Percentiles rank a stretch among this genome's conserved stretches.
Conservation (phyloP, 2,888 invertebrate species). For the Oegoconia quadripuncta region DNA sequence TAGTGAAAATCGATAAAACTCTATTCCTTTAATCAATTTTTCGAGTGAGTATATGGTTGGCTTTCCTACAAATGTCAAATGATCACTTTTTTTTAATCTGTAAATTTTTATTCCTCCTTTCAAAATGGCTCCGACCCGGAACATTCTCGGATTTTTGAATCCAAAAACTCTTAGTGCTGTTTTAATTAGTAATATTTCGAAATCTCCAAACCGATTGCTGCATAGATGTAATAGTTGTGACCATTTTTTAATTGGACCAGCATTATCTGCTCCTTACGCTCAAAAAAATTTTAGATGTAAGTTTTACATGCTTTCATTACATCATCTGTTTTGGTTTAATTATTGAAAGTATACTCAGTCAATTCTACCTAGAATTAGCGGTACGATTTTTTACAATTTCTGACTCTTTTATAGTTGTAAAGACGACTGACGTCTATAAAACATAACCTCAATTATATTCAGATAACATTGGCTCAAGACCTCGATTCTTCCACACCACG, state of each 20-base stretch:
- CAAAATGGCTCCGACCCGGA: conserved; percentile 81
- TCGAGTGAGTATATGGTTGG: too few relatives aligned
- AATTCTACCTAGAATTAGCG: too few relatives aligned
- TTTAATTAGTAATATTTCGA: conserved; percentile 68
- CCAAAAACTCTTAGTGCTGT: conserved; percentile 76
- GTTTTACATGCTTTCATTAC: conserved; percentile 73
- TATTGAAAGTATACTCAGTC: conserved; percentile 6
- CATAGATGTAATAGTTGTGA: conserved; percentile 75
- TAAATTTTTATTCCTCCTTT: conserved; percentile 36
- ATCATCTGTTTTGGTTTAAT: conserved; percentile 43
- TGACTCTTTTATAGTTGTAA: background rate
- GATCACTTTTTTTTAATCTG: conserved; percentile 20
- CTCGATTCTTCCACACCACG: conserved; percentile 80
- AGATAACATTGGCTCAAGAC: conserved; percentile 49
- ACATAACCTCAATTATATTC: conserved; percentile 55
- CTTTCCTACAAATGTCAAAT: conserved; percentile 1
- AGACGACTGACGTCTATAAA: conserved; percentile 23
- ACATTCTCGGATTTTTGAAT: conserved; percentile 79
- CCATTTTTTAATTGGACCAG: conserved; percentile 46
- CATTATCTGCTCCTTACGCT: conserved; percentile 46
- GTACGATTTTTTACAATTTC: background rate
- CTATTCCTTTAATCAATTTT: too few relatives aligned
- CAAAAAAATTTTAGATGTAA: conserved; percentile 66
- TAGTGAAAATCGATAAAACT: too few relatives aligned
- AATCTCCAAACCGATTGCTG: conserved; percentile 68